phyloP scores from a whole-genome alignment of 2,113 vertebrate genomes.

The Triplophysa rosa region DNA sequence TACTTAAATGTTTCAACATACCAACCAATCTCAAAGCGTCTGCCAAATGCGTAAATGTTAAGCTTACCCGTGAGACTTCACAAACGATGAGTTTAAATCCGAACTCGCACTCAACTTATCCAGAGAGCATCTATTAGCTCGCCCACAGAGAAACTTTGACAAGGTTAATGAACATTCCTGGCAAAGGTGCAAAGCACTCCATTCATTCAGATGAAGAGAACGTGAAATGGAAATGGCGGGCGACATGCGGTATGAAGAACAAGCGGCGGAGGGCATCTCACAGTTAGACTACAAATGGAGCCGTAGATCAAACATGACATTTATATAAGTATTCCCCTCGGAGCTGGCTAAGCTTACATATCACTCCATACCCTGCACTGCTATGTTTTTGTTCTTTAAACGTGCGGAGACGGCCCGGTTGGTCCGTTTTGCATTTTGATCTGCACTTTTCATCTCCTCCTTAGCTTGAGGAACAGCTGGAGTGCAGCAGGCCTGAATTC shows the following conservation, averaged over 20 bases:
- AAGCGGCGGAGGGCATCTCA: slow-evolving; percentile 25
- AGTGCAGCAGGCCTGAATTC: slow-evolving; percentile 13
- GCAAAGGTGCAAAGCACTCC: slow-evolving; percentile 32
- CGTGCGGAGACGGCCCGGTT: neutral
- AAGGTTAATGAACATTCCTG: slow-evolving; percentile 35
- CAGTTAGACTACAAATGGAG: slow-evolving; percentile 31
- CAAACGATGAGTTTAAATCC: slow-evolving; percentile 13
- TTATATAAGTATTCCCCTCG: slow-evolving; percentile 28
- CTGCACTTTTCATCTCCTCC: neutral
- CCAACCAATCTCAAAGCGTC: neutral
- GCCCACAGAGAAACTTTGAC: slow-evolving; percentile 24
- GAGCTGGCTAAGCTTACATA: slow-evolving; percentile 16
- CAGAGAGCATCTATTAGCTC: slow-evolving; percentile 16
- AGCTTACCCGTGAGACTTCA: neutral
- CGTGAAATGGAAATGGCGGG: slow-evolving; percentile 2
- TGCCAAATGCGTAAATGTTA: neutral
- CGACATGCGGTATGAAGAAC: slow-evolving; percentile 29
- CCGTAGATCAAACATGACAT: slow-evolving; percentile 33
- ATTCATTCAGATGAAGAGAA: slow-evolving; percentile 6
- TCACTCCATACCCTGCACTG: neutral
- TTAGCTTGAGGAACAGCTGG: slow-evolving; percentile 38
- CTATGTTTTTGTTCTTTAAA: slow-evolving; percentile 7
- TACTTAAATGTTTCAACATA: slow-evolving; percentile 11
- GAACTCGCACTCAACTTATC: neutral
- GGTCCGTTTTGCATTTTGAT: slow-evolving; percentile 5